Evolutionary conservation across 2,888 invertebrate species (phyloP), one percentile per base, ranked within the genome.

Genomic region (Pterostichus niger): DNA sequence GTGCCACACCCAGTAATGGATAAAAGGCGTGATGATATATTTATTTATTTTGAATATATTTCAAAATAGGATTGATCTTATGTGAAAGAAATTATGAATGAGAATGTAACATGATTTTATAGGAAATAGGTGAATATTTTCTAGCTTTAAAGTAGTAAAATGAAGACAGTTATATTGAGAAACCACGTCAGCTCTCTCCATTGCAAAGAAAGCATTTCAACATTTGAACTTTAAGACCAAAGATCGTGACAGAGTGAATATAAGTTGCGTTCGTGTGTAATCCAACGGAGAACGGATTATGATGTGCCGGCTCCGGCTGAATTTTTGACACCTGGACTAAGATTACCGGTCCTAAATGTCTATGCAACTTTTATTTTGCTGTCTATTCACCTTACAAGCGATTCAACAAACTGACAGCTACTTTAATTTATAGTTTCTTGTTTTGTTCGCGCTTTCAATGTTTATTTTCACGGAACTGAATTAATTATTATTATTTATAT

Each of bases 351-450:
- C 49, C 49, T 49, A 49, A 49, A 49, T 49, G 49, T 13, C 13
- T n/a, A 49, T n/a, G n/a, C 11, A 56, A 17, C 56, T 56, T 56
- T 56, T 17, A 56, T 17, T 56, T 56, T 13, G 13, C 11, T 49
- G 56, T 13, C 24, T 56, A 17, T 56, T 56, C 56, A 56, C 24
- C 17, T 56, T 56, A 10, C 15, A 17, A 9, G 17, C 13, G 40
- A 71, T 71, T 71, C 68, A 71, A 13, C 2, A 46, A 10, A 0
- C 5, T 71, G 68, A 71, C 68, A 71, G 10, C 40, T 6, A 40
- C 15, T 71, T 35, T 71, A 71, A 71, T 71, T 71, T 71, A 71
- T 71, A 71, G 44, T 44, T 71, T 17, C 40, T 44, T 7, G n/a
- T 11, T 64, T 64, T 17, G 56, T 56, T 13, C 6, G 52, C n/a